These are phyloP conservation scores for Ophraella communa DNA, from an alignment of 2,888 invertebrate genomes.

Conservation along the genomic window DNA sequence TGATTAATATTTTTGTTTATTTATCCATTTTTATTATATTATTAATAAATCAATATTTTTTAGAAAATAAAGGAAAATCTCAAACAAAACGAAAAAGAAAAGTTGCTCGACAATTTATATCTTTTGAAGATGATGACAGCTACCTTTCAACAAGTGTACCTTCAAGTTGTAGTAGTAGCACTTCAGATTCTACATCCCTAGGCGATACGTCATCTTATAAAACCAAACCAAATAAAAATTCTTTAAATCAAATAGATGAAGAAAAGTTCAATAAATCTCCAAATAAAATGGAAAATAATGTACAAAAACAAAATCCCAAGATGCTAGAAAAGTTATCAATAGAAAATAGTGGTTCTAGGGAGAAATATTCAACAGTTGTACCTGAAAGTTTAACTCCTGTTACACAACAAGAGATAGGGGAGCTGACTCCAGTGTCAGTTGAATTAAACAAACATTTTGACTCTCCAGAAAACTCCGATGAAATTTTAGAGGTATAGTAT, in stretches of 20 bases:
- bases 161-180: slow-evolving; percentile 53
- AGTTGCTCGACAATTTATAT: slow-evolving; percentile 70
- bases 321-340: slow-evolving; percentile 49
- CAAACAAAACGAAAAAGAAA: slow-evolving; percentile 44
- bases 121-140: slow-evolving; percentile 70
- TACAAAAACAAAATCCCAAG: slow-evolving; percentile 15
- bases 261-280: slow-evolving; percentile 32
- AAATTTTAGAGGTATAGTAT: slow-evolving; percentile 50
- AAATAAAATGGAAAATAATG: slow-evolving; percentile 10
- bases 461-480: slow-evolving; percentile 51
- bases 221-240: slow-evolving; percentile 27
- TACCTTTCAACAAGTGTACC: slow-evolving; percentile 54
- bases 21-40: not conserved
- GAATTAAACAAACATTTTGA: slow-evolving; percentile 50
- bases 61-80: slow-evolving; percentile 33
- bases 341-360: slow-evolving; percentile 54
- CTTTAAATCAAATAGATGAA: slow-evolving; percentile 38
- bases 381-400: slow-evolving; percentile 61
- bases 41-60: slow-evolving; percentile 9
- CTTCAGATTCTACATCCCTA: slow-evolving; percentile 47
- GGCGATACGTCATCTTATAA: slow-evolving; percentile 38
- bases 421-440: slow-evolving; percentile 61
- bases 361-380: slow-evolving; percentile 47
- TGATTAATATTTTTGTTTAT: not conserved
- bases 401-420: slow-evolving; percentile 58